Evolutionary conservation across 2,113 vertebrate genomes (phyloP).

Genomic region (Oostethus manadensis): DNA sequence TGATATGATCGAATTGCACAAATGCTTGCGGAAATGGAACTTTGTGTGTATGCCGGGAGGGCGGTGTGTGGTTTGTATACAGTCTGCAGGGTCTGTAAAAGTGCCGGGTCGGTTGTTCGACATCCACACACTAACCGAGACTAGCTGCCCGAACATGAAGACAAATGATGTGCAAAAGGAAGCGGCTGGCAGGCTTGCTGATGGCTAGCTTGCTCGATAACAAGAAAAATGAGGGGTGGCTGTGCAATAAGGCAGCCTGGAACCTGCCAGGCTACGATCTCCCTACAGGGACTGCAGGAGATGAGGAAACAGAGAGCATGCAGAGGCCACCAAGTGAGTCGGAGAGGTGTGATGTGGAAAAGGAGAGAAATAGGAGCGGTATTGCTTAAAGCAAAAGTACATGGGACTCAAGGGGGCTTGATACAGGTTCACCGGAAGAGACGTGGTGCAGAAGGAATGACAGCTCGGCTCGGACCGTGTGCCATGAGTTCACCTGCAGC

Average conservation of each 20-base stretch:
- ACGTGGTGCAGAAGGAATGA: neutral
- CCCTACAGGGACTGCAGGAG: constrained; percentile 5
- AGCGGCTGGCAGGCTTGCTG: constrained; percentile 20
- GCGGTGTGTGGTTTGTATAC: constrained; percentile 19
- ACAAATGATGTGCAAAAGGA: constrained; percentile 33
- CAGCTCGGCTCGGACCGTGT: neutral
- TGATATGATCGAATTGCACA: neutral
- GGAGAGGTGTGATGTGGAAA: constrained; percentile 1
- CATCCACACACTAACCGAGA: constrained; percentile 17
- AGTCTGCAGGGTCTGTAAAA: constrained; percentile 2
- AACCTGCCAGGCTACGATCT: constrained; percentile 17
- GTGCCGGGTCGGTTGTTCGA: constrained; percentile 1
- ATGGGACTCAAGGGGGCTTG: neutral
- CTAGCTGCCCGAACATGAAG: constrained; percentile 34
- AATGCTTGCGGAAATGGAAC: neutral
- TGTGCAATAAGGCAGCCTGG: constrained; percentile 22
- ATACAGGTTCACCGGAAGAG: neutral
- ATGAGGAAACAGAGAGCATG: constrained; percentile 1
- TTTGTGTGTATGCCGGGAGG: constrained; percentile 1
- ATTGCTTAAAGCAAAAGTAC: neutral
- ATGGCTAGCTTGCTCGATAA: constrained; percentile 20
- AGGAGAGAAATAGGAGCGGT: neutral
- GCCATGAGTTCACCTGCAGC: neutral
- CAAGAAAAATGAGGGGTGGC: constrained; percentile 28
- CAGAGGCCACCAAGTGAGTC: constrained; percentile 1